These are phyloP conservation scores for Melanotaenia boesemani DNA, from an alignment of 2,797 vertebrate species.

Conservation along the genomic window DNA sequence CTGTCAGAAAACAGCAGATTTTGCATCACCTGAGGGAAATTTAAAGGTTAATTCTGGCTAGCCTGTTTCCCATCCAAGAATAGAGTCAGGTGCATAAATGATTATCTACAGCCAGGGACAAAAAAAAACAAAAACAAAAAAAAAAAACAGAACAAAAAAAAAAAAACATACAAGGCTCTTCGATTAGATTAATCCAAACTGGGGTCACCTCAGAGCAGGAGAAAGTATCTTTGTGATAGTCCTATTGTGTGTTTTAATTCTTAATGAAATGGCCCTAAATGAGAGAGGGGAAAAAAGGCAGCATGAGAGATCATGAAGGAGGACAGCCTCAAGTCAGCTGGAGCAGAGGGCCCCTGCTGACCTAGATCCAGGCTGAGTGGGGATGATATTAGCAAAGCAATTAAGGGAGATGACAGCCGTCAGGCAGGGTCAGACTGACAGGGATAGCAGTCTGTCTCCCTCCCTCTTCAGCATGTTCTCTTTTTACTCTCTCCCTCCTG, in stretches of 20 bases:
- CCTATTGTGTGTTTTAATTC: conserved; percentile 48
- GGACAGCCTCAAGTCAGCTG: conserved; percentile 66
- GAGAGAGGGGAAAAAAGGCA: conserved; percentile 11
- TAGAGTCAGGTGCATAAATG: conserved; percentile 60
- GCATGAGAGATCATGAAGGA: conserved; percentile 57
- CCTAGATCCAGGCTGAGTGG: conserved; percentile 80
- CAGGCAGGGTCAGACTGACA: conserved; percentile 79
- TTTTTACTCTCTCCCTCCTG: conserved; percentile 50
- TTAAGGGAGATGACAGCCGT: conserved; percentile 85
- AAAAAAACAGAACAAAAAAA: too few relatives aligned
- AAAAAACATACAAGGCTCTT: conserved; percentile 3
- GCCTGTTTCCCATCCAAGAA: conserved; percentile 64
- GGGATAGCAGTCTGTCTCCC: conserved; percentile 65
- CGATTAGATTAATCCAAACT: conserved; percentile 53
- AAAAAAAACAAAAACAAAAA: too few relatives aligned
- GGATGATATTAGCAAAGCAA: conserved; percentile 84
- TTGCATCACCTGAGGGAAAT: conserved; percentile 63
- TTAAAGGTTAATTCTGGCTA: conserved; percentile 65
- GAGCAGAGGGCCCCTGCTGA: conserved; percentile 72
- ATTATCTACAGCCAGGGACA: conserved; percentile 49
- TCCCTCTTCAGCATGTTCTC: conserved; percentile 37
- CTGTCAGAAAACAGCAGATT: conserved; percentile 35
- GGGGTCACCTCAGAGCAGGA: conserved; percentile 45
- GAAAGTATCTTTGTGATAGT: conserved; percentile 26
- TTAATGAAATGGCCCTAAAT: conserved; percentile 53